Conservation (phyloP, 2,797 vertebrate species). For the Scyliorhinus canicula region DNA sequence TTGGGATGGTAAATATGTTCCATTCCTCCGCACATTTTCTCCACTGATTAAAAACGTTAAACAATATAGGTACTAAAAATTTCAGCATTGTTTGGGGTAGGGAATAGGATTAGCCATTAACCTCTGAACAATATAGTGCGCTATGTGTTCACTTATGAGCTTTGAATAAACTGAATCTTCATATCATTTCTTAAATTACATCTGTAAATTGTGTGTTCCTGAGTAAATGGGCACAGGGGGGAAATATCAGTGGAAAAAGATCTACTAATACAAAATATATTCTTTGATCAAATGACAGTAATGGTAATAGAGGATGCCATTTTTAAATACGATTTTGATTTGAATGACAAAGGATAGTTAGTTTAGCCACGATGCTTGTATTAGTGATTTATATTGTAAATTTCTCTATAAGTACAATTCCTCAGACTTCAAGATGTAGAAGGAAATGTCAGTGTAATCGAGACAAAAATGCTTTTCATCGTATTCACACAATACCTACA, state of each 20-base stretch:
- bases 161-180: constrained; percentile 7
- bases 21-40: background rate
- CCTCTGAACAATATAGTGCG: background rate
- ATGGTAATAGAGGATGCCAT: background rate
- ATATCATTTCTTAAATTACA: constrained; percentile 17
- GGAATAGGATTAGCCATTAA: background rate
- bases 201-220: background rate
- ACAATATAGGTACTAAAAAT: background rate
- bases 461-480: background rate
- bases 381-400: background rate
- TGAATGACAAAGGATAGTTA: constrained; percentile 3
- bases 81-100: background rate
- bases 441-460: background rate
- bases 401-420: background rate
- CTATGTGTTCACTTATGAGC: background rate
- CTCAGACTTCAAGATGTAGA: background rate
- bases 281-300: background rate
- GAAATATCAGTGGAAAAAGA: constrained; percentile 21
- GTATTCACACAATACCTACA: background rate
- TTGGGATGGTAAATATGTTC: background rate
- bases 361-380: background rate
- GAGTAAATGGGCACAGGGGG: background rate
- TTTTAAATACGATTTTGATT: background rate
- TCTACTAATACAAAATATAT: background rate
- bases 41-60: background rate